Base-by-base conservation (phyloP, 2,797 vertebrate genomes). In the Numenius phaeopus region DNA sequence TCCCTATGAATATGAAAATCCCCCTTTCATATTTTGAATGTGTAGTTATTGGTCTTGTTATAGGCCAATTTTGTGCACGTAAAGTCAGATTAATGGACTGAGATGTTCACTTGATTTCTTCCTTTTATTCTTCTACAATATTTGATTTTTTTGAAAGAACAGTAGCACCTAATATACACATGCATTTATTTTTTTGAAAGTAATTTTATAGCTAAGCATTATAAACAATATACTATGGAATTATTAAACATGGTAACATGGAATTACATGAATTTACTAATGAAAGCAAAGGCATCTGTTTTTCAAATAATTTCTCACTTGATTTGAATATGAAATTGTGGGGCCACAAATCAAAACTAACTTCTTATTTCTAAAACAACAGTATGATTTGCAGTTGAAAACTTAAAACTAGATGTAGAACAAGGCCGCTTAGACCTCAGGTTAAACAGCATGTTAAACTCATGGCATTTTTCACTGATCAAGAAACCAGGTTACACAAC, bases 401-500 rank as follows among this genome's bases (percentile, higher is more conserved):
- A 70, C 54, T 92, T 29, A 32, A 55, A 52, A 39, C 27, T 14
- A 42, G 77, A 39, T 3, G 8, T 5, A 37, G 5, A 29, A 18
- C 30, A 34, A 58, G 62, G 70, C 70, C 3, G 22, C 50, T 89
- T 3, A 87, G 75, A 76, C 49, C 30, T 66, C 34, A 14, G 90
- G 75, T 58, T 89, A 59, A 58, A 22, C n/a, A 44, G 86, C 39
- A 32, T 4, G 20, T 54, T 92, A 88, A 78, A 87, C 87, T 77
- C 73, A 26, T 19, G n/a, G 78, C 54, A 50, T 69, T 95, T 95
- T 86, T 89, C 92, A 86, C 75, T 34, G 91, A 93, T 49, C 76
- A 75, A 93, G 94, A 94, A 95, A 92, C 78, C 81, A 96, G 83
- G 90, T 96, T 98, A 95, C 95, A 94, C 97, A 97, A 97, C 94